Percentiles rank a stretch among this genome's conserved stretches.
These are phyloP conservation scores for Neoascia interrupta DNA, from an alignment of 2,888 invertebrate genomes.

Conservation along the genomic window DNA sequence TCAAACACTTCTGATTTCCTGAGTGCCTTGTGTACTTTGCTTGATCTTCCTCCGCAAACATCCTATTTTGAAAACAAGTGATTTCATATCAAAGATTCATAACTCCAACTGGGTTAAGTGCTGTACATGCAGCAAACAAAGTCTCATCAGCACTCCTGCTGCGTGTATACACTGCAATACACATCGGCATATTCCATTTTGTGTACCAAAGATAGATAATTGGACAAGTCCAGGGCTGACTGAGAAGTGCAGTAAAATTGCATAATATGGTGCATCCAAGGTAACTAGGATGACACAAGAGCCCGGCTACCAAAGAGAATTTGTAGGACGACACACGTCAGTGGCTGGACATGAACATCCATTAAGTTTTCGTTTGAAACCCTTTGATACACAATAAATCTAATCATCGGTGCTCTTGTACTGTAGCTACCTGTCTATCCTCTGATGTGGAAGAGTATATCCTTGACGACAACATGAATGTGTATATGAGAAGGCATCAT, in stretches of 20 bases:
- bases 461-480: background rate
- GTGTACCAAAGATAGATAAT: conserved; percentile 14
- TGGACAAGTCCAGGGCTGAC: conserved; percentile 4
- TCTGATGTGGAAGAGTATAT: background rate
- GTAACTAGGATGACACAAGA: conserved; percentile 14
- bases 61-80: background rate
- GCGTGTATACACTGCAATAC: background rate
- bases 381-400: conserved; percentile 48
- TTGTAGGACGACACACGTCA: conserved; percentile 12
- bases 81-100: background rate
- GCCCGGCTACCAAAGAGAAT: conserved; percentile 1
- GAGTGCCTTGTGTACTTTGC: too few species aligned
- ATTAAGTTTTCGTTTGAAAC: conserved; percentile 40
- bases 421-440: conserved; percentile 6
- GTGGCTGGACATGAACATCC: conserved; percentile 34
- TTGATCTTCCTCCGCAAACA: background rate
- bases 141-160: background rate
- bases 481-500: background rate
- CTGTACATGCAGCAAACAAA: too few species aligned
- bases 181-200: conserved; percentile 12
- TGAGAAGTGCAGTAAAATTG: background rate
- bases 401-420: conserved; percentile 28
- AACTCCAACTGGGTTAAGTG: background rate
- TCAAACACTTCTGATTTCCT: too few species aligned
- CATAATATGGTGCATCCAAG: conserved; percentile 8